Percentiles rank a stretch among this genome's conserved stretches.
Evolutionary conservation across 2,888 invertebrate species (phyloP).

Genomic region (Parnassius glacialis): DNA sequence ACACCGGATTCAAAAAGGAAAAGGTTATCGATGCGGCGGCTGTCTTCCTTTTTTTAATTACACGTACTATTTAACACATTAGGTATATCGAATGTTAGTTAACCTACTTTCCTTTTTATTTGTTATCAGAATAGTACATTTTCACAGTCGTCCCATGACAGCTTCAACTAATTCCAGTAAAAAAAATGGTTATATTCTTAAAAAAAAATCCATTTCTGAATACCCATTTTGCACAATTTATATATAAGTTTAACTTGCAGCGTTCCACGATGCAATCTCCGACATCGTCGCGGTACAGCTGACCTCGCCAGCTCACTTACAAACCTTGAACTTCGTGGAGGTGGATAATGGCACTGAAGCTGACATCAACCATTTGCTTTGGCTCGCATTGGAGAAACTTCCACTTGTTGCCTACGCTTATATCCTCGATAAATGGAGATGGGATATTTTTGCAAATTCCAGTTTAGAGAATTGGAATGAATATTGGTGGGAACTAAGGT

Average conservation of each 20-base stretch:
- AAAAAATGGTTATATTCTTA: no score
- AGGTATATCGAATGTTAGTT: no score
- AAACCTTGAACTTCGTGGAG: constrained; percentile 62
- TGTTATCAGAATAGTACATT: no score
- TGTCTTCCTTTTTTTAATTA: no score
- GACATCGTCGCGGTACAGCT: constrained; percentile 82
- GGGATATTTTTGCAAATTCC: constrained; percentile 66
- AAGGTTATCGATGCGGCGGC: no score
- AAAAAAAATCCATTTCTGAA: no score
- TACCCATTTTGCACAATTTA: neutral
- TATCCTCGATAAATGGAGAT: constrained; percentile 69
- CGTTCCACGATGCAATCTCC: constrained; percentile 84
- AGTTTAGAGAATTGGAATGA: constrained; percentile 64
- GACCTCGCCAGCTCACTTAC: constrained; percentile 74
- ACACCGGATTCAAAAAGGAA: no score
- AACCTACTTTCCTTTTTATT: no score
- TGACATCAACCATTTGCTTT: constrained; percentile 63
- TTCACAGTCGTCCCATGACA: no score
- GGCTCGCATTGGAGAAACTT: constrained; percentile 69
- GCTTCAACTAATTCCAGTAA: no score
- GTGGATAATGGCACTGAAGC: constrained; percentile 58
- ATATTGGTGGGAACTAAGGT: constrained; percentile 73
- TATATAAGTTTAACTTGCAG: constrained; percentile 46
- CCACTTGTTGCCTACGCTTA: constrained; percentile 72
- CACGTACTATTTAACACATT: no score